These are phyloP conservation scores for Ailuropoda melanoleuca DNA, from an alignment of 2,113 vertebrate genomes.

Conservation along the genomic window DNA sequence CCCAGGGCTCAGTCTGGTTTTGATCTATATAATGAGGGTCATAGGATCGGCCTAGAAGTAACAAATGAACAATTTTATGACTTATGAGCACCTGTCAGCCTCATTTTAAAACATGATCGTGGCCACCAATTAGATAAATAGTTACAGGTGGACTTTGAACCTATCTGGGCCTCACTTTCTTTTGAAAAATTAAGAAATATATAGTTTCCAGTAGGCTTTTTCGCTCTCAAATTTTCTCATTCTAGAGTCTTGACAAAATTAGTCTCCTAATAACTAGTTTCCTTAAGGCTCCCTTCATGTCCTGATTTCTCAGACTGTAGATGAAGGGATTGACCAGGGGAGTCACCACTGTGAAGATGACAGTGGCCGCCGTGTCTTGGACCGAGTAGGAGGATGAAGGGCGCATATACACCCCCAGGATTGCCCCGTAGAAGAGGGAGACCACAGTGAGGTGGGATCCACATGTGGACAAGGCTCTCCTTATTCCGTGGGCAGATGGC, in stretches of 20 bases:
- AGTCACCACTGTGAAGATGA: constrained; percentile 63
- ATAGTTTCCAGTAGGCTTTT: too few species aligned
- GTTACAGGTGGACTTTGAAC: too few species aligned
- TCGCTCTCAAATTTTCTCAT: neutral
- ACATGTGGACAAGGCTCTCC: constrained; percentile 60
- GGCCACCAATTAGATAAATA: too few species aligned
- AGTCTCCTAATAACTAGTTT: neutral
- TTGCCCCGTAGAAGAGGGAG: constrained; percentile 58
- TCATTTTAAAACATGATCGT: too few species aligned
- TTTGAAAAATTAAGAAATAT: too few species aligned
- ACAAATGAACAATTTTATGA: too few species aligned
- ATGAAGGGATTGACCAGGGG: constrained; percentile 66
- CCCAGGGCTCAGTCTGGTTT: too few species aligned
- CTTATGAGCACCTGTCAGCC: too few species aligned
- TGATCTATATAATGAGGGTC: too few species aligned
- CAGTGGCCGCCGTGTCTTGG: neutral
- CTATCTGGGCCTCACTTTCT: too few species aligned
- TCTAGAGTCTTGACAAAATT: neutral
- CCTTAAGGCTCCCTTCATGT: constrained; percentile 52
- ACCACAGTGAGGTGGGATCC: constrained; percentile 65
- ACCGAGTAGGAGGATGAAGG: constrained; percentile 53
- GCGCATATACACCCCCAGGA: constrained; percentile 55
- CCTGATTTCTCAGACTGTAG: constrained; percentile 57
- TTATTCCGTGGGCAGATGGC: neutral
- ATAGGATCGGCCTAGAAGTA: too few species aligned